Conservation (phyloP, 35 echinoderm and acorn worm genomes). For the Chiridota heheva region DNA sequence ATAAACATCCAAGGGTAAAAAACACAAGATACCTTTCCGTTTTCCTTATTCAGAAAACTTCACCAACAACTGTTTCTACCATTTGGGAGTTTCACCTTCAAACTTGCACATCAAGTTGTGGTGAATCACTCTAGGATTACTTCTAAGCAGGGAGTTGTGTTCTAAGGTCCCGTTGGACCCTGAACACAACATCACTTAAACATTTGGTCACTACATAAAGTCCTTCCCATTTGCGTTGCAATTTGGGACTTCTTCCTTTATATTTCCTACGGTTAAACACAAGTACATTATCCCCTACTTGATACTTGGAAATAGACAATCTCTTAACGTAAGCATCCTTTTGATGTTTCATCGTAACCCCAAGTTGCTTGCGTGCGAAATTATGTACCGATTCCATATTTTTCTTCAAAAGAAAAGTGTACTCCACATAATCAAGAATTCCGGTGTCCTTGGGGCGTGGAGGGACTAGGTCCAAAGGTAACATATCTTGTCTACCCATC, state of each 20-base stretch:
- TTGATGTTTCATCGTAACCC: slow-evolving; percentile 1
- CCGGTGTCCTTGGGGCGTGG: no score
- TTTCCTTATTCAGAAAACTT: slow-evolving; percentile 30
- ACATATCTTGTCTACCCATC: slow-evolving; percentile 33
- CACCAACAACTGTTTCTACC: slow-evolving; percentile 9
- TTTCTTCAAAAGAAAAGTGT: background rate
- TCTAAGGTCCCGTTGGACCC: slow-evolving; percentile 24
- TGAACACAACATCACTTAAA: slow-evolving; percentile 33
- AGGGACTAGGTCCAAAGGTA: slow-evolving; percentile 33
- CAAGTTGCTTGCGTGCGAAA: background rate
- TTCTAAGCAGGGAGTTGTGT: no score
- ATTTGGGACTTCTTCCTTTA: slow-evolving; percentile 27
- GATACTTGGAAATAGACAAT: background rate
- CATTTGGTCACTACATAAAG: slow-evolving; percentile 16
- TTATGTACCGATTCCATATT: background rate
- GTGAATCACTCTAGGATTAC: slow-evolving; percentile 41
- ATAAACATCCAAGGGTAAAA: background rate
- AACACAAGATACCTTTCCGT: slow-evolving; percentile 2
- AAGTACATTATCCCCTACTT: slow-evolving; percentile 18
- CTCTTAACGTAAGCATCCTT: slow-evolving; percentile 36
- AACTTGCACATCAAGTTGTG: slow-evolving; percentile 11
- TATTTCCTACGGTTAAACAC: slow-evolving; percentile 25
- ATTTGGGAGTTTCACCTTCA: slow-evolving; percentile 3
- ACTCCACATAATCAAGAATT: no score
- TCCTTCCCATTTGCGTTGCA: slow-evolving; percentile 22